Percentiles rank a stretch among this genome's conserved stretches.
phyloP scores from a whole-genome alignment of 2,888 invertebrate species.

The Mesorhabditis belari region DNA sequence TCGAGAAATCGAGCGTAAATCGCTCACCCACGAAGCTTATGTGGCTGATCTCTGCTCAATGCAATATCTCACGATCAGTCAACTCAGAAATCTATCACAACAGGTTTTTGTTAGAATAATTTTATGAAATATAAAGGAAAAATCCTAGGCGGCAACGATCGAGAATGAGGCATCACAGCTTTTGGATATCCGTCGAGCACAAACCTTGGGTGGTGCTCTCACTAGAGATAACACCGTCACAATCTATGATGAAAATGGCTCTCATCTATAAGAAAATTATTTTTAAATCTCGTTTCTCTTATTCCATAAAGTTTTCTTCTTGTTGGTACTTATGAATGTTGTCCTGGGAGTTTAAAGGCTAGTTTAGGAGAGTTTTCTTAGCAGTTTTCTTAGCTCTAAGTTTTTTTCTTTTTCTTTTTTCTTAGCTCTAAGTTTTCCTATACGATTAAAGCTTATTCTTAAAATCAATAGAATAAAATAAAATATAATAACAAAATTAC shows the following conservation, averaged over 20 bases:
- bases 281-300: too few relatives aligned
- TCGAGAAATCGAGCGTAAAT: slow-evolving; percentile 92
- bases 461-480: too few relatives aligned
- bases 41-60: slow-evolving; percentile 77
- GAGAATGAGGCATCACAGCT: neutral
- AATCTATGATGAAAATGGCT: neutral
- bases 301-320: too few relatives aligned
- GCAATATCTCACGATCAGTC: slow-evolving; percentile 44
- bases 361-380: too few relatives aligned
- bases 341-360: too few relatives aligned
- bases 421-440: too few relatives aligned
- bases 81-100: slow-evolving; percentile 32
- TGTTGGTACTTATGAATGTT: too few relatives aligned
- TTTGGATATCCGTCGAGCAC: neutral
- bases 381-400: too few relatives aligned
- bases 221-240: neutral
- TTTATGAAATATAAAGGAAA: neutral
- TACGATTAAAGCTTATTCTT: too few relatives aligned
- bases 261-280: too few relatives aligned
- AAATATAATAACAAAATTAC: too few relatives aligned
- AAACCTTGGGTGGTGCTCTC: neutral
- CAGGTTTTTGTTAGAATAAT: slow-evolving; percentile 12
- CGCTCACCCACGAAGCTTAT: slow-evolving; percentile 94
- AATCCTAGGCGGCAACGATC: neutral
- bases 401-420: too few relatives aligned